Base-by-base conservation (phyloP, 2,888 invertebrate genomes). In the Nymphalis urticae region DNA sequence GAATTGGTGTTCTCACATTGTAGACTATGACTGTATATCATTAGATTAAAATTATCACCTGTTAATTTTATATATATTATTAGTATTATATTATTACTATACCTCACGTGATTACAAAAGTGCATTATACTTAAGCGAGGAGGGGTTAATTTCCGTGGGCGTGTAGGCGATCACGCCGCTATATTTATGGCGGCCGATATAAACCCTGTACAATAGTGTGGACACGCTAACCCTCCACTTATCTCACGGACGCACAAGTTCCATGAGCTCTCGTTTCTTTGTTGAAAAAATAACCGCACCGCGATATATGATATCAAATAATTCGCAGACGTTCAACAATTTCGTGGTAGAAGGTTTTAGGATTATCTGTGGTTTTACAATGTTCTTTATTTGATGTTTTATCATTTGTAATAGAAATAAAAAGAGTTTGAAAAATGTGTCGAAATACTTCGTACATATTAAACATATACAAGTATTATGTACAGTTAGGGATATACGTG, bases 131-230 rank as follows among this genome's bases (percentile, higher is more conserved):
- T 54, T 42, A 13, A 36, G 42, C 47, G 48, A 59, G 53, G 67
- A 51, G 42, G 32, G 50, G 47, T 60, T 60, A 68, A 68, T 64
- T 60, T 64, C 47, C 56, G 61, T 61, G 58, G 58, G 80, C 80
- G 70, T 71, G 24, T 36, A 62, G 48, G 54, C 66, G 54, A 66
- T 66, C 54, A 53, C 54, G 53, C 16, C 19, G 53, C 62, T 53
- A 36, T 66, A 62, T 84, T 85, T 84, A 83, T 81, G 79, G 76
- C 77, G 72, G 68, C 75, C 66, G 67, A 68, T 69, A 71, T 75
- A 76, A 76, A 75, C 74, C 80, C 76, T 75, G 75, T 76, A 78
- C 72, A 75, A 75, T 69, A 73, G 72, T 72, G 66, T 73, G 77
- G 77, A 75, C 78, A 78, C 75, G 48, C 53, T 32, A 82, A 75